phyloP scores from a whole-genome alignment of 2,888 invertebrate species.

The Ophonus ardosiacus region DNA sequence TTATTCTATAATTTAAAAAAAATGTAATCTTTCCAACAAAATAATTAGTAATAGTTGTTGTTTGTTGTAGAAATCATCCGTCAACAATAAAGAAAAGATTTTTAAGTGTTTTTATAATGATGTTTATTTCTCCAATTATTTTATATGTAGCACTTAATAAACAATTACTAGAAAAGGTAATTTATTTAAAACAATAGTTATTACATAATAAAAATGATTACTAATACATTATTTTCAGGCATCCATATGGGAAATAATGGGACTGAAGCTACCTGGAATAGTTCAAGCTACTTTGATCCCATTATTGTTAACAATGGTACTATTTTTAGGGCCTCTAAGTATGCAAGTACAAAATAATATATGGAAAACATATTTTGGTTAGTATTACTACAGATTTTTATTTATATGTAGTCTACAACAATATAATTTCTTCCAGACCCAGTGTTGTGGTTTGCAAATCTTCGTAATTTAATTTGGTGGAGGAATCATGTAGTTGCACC shows the following conservation, averaged over 20 bases:
- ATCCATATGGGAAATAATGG: constrained; percentile 84
- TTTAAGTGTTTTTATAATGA: constrained; percentile 89
- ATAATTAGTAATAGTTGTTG: not conserved
- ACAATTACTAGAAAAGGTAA: constrained; percentile 79
- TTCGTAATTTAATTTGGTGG: constrained; percentile 89
- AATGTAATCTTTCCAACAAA: not conserved
- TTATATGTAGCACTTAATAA: constrained; percentile 85
- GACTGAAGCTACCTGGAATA: constrained; percentile 86
- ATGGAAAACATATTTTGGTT: constrained; percentile 84
- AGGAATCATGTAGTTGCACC: constrained; percentile 95
- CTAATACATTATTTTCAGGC: constrained; percentile 75
- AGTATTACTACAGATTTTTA: constrained; percentile 65
- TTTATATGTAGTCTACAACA: not conserved
- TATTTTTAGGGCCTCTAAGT: constrained; percentile 90
- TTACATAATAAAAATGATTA: constrained; percentile 37
- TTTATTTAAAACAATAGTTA: constrained; percentile 41
- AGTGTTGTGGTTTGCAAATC: constrained; percentile 84
- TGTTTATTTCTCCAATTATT: constrained; percentile 87
- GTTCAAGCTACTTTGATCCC: constrained; percentile 86
- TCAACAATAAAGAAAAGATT: constrained; percentile 92
- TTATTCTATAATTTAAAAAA: not conserved
- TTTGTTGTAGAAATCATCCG: constrained; percentile 88
- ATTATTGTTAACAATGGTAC: constrained; percentile 85
- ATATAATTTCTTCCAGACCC: constrained; percentile 78
- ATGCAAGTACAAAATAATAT: constrained; percentile 85